Evolutionary conservation across 1,140 invertebrate species (phyloP).

Genomic region (Archivesica marissinica): DNA sequence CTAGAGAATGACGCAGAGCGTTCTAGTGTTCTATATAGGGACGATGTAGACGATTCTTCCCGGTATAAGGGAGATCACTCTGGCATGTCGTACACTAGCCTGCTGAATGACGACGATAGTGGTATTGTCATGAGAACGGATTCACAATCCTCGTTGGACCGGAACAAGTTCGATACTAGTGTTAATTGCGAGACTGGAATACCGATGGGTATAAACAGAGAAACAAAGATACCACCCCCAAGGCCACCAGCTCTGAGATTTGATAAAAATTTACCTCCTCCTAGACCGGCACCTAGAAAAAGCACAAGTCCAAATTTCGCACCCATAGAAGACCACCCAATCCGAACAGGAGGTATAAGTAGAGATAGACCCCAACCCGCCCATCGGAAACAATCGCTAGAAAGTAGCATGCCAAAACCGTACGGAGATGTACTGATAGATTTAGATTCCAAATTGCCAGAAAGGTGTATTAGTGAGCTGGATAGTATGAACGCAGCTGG

Average conservation of each 20-base stretch:
- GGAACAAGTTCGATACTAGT: neutral
- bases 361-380: slow-evolving; percentile 25
- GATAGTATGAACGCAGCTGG: slow-evolving; percentile 12
- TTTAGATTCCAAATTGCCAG: neutral
- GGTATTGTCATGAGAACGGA: slow-evolving; percentile 51
- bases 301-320: slow-evolving; percentile 36
- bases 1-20: neutral
- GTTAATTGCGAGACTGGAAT: neutral
- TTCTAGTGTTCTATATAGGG: neutral
- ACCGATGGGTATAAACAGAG: neutral
- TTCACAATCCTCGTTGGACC: slow-evolving; percentile 42
- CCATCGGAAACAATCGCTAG: slow-evolving; percentile 8
- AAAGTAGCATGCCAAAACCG: neutral
- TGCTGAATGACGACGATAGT: slow-evolving; percentile 53
- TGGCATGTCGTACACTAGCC: slow-evolving; percentile 13
- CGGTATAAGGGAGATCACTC: slow-evolving; percentile 37
- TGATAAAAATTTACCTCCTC: neutral
- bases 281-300: slow-evolving; percentile 38
- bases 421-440: slow-evolving; percentile 23
- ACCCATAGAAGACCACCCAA: slow-evolving; percentile 18
- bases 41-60: neutral
- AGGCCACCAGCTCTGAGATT: neutral
- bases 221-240: neutral
- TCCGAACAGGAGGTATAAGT: neutral
- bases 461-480: neutral